A percentile compares a stretch with the other conserved stretches of the same genome.
phyloP scores from a whole-genome alignment of 2,113 vertebrate species.

The Cepphus grylle region DNA sequence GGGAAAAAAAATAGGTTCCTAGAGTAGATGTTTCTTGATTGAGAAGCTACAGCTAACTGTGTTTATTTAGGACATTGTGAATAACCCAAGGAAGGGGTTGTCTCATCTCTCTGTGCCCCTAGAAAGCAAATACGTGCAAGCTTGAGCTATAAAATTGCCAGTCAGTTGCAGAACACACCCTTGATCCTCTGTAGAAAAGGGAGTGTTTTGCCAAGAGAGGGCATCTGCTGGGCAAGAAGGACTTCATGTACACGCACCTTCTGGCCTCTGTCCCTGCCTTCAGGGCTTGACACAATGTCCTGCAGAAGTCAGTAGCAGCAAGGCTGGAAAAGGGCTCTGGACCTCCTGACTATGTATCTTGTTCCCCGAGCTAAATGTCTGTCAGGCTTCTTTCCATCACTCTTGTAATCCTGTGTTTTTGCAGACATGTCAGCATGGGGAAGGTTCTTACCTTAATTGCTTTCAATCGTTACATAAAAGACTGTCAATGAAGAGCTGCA shows the following conservation, averaged over 20 bases:
- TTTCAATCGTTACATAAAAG: neutral
- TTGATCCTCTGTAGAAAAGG: neutral
- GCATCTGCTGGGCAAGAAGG: neutral
- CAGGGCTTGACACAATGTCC: neutral
- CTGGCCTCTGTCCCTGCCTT: constrained; percentile 1
- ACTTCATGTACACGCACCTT: neutral
- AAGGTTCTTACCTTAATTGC: neutral
- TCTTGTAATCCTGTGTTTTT: neutral
- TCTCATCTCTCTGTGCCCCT: neutral
- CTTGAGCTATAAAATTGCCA: neutral
- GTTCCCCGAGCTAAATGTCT: neutral
- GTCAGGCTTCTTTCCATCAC: neutral
- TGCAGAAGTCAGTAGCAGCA: neutral
- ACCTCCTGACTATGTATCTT: neutral
- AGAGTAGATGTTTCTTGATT: neutral
- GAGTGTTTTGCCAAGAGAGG: neutral
- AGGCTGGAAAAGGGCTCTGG: neutral
- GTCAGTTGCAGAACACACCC: neutral
- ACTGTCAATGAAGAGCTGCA: neutral
- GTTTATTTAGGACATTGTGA: neutral
- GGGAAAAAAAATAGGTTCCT: neutral
- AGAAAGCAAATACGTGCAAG: neutral
- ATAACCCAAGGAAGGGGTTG: neutral
- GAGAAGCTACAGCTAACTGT: neutral
- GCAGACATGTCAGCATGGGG: neutral